Evolutionary conservation across 2,797 vertebrate species (phyloP), one percentile per base, ranked within the genome.

Genomic region (Epinephelus awoara): DNA sequence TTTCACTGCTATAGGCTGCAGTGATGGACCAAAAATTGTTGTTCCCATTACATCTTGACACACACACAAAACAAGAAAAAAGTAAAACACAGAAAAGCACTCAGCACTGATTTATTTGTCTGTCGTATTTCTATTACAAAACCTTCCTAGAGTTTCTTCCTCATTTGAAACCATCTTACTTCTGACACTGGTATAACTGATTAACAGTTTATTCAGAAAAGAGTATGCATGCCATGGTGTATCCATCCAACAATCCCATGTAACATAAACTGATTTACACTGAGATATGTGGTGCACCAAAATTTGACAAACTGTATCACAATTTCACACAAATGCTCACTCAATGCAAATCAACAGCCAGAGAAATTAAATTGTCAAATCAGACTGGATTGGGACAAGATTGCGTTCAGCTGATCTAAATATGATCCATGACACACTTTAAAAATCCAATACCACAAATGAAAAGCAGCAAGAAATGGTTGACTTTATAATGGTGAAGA

Each of bases 371-470:
- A 11, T 5, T 27, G 74, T 73, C 49, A 49, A 51, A 69, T 65
- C 15, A n/a, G 19, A 56, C 29, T 25, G 8, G 42, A 47, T 38
- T 38, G 55, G 47, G 23, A 42, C 1, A 17, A 51, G 23, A 42
- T 19, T 67, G 67, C 42, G 2, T 65, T 12, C 11, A 38, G 64
- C 1, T 6, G 4, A 59, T 64, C 72, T 38, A 55, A 72, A 71
- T 61, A 52, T 23, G 66, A 84, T 70, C 56, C 62, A 72, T 23
- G 49, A 62, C 54, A 49, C 66, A 49, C 76, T 78, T 67, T 11
- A 69, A 46, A 46, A 67, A 67, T 50, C 67, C 59, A 77, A 34
- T 12, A 15, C 58, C 25, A 25, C 67, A 72, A 75, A 80, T 15
- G 44, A 75, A 71, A 67, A 81, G 71, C 76, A 23, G 49, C 18